Conservation (phyloP, 1,140 invertebrate genomes). For the Drosophila simulans region DNA sequence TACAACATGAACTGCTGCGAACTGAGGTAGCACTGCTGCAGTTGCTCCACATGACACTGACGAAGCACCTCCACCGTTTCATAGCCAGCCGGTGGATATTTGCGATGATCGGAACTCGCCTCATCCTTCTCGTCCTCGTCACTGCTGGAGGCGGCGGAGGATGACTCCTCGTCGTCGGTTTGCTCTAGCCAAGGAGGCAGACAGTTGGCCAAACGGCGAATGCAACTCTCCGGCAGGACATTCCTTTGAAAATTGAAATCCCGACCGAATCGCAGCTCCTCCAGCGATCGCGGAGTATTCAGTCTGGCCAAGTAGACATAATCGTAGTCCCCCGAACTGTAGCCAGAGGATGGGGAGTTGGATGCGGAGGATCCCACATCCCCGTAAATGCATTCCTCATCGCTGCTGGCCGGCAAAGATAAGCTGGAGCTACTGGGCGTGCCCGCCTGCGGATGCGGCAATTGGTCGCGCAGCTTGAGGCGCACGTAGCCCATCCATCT, state of each 20-base stretch:
- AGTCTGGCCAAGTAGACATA: constrained; percentile 69
- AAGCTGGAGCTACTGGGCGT: not conserved
- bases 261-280: constrained; percentile 46
- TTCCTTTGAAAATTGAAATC: constrained; percentile 44
- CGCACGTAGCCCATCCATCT: constrained; percentile 83
- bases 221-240: constrained; percentile 65
- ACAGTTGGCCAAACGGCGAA: constrained; percentile 59
- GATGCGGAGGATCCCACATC: constrained; percentile 25
- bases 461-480: constrained; percentile 63
- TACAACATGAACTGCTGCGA: constrained; percentile 87
- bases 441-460: not conserved
- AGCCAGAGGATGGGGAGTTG: constrained; percentile 59
- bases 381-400: constrained; percentile 45
- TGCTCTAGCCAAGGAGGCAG: constrained; percentile 62
- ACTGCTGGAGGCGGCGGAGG: constrained; percentile 42
- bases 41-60: constrained; percentile 82
- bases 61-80: constrained; percentile 67
- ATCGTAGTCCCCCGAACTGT: constrained; percentile 74
- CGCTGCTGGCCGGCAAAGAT: constrained; percentile 7
- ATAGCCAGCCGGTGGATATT: constrained; percentile 38
- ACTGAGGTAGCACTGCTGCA: constrained; percentile 86
- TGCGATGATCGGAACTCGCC: constrained; percentile 17
- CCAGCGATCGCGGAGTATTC: constrained; percentile 66
- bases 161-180: constrained; percentile 67
- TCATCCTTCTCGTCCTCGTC: constrained; percentile 84